Evolutionary conservation across 2,113 vertebrate genomes (phyloP).

Genomic region (Taxidea taxus): DNA sequence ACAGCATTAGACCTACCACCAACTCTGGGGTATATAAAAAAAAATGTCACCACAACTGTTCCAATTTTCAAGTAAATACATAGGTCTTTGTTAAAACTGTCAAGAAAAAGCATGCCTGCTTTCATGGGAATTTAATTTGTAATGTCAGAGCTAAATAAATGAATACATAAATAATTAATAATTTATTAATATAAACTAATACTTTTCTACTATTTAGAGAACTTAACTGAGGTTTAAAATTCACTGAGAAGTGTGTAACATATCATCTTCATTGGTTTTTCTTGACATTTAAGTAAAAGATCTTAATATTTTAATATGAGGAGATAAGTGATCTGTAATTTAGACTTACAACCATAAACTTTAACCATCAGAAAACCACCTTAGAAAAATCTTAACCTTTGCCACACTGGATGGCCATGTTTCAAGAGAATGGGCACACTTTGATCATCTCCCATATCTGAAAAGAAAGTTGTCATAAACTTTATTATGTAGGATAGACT

Average conservation of each 20-base stretch:
- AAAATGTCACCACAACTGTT: not conserved
- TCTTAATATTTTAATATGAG: slow-evolving; percentile 53
- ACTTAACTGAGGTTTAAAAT: slow-evolving; percentile 38
- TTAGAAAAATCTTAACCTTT: slow-evolving; percentile 57
- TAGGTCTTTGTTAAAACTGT: not conserved
- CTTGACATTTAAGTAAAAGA: slow-evolving; percentile 59
- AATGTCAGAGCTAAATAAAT: not conserved
- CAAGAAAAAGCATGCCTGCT: not conserved
- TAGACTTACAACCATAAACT: slow-evolving; percentile 41
- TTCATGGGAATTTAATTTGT: not conserved
- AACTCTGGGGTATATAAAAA: not conserved
- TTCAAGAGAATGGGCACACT: slow-evolving; percentile 20
- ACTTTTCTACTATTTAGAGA: not conserved
- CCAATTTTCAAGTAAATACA: not conserved
- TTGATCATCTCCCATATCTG: not conserved
- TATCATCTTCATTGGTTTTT: slow-evolving; percentile 36
- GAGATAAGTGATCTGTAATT: slow-evolving; percentile 5
- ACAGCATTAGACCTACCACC: not conserved
- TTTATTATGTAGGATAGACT: not conserved
- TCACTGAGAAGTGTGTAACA: not conserved
- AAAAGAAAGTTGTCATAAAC: not conserved
- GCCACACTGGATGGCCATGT: not conserved
- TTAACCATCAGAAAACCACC: not conserved
- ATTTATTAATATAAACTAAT: not conserved
- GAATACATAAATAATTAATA: not conserved